Evolutionary conservation across 1,140 invertebrate species (phyloP), one percentile per base, ranked within the genome.

Genomic region (Lysiphlebus fabarum): DNA sequence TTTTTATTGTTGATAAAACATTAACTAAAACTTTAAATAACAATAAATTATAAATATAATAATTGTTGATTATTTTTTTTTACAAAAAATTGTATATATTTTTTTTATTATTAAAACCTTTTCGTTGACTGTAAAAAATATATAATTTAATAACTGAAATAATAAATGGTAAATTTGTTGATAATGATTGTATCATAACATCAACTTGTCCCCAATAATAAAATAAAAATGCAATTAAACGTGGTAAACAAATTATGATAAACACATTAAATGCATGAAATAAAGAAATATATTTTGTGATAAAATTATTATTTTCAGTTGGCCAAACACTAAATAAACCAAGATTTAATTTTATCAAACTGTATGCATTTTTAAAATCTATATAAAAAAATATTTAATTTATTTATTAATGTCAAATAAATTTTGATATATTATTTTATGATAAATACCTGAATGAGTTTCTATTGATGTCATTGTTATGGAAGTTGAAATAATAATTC

Each of bases 241-340:
- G 49, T 6, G 49, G 49, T 6, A 51, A n/a, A 33, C 34, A 51
- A 1, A 51, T 33, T 38, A 11, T 38, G n/a, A 51, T 38, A 38
- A 38, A 38, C 11, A 51, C n/a, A n/a, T 37, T n/a, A 12, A 51
- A n/a, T 7, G 49, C 49, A 34, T 51, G n/a, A 6, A 51, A 6
- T 36, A 51, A 51, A 11, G 36, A 14, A 5, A 33, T 10, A 12
- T 51, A 17, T 51, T 38, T 51, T 14, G 11, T 38, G n/a, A 38
- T 38, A 38, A 38, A 51, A 11, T 53, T 59, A 53, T 45, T 33
- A 45, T 60, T n/a, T 9, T 34, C 12, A 8, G 48, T 37, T 7
- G 58, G 58, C 58, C 58, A 60, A 12, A 55, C 44, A 5, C 58
- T 53, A 42, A 60, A 37, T 17, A 51, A 37, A 11, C 48, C 9